Evolutionary conservation across 2,113 vertebrate genomes (phyloP).

Genomic region (Catharus minimus): DNA sequence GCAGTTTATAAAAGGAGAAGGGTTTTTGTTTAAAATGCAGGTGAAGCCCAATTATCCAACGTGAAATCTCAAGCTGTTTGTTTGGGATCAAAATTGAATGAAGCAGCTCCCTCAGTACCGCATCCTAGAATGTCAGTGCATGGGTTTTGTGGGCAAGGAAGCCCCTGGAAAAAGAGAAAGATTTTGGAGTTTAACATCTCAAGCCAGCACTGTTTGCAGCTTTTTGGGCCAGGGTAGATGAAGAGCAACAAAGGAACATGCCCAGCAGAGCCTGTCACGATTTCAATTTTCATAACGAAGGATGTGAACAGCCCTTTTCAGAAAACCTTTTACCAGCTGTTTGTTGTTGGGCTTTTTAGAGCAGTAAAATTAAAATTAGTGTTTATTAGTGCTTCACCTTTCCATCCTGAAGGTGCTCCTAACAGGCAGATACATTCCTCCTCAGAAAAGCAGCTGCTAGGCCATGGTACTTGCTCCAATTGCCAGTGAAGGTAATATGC

Average conservation of each 20-base stretch:
- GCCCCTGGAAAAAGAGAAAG: neutral
- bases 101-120: neutral
- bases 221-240: neutral
- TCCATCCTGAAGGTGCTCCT: neutral
- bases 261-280: neutral
- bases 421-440: neutral
- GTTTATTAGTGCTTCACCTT: neutral
- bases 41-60: conserved; percentile 45
- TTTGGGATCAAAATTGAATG: neutral
- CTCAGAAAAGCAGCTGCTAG: neutral
- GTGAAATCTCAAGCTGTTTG: conserved; percentile 40
- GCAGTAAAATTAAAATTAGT: neutral
- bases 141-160: neutral
- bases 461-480: neutral
- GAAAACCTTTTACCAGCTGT: neutral
- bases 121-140: neutral
- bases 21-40: conserved; percentile 55
- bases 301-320: neutral
- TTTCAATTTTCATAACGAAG: neutral
- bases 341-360: neutral
- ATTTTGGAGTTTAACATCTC: neutral
- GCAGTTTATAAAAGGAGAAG: conserved; percentile 47
- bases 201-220: neutral
- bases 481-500: neutral
- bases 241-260: neutral